Evolutionary conservation across 2,888 invertebrate species (phyloP).

Genomic region (Boloria selene): DNA sequence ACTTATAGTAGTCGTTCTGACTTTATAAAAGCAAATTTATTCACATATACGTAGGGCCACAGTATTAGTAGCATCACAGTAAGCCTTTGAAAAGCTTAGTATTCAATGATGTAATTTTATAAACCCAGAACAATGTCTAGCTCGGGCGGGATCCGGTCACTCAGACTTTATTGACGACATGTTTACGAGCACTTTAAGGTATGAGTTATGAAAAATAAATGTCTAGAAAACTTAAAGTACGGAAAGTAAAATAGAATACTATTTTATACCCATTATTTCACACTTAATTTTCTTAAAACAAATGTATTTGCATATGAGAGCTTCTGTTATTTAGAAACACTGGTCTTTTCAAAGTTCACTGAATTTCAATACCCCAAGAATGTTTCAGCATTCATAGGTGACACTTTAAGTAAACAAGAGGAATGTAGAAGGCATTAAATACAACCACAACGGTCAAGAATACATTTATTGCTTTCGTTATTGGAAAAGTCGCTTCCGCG

Average conservation of each 20-base stretch:
- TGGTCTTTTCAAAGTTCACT: background rate
- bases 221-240: constrained; percentile 32
- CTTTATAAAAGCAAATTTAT: constrained; percentile 14
- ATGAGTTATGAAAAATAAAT: constrained; percentile 52
- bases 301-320: background rate
- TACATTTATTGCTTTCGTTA: constrained; percentile 69
- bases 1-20: background rate
- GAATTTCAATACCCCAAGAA: background rate
- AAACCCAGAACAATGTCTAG: constrained; percentile 59
- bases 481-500: constrained; percentile 74
- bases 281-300: background rate
- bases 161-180: constrained; percentile 63
- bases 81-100: constrained; percentile 49
- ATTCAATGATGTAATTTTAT: constrained; percentile 59
- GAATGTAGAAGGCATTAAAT: constrained; percentile 51
- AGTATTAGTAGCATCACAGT: constrained; percentile 19
- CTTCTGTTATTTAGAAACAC: background rate
- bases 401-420: constrained; percentile 50
- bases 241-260: background rate
- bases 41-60: constrained; percentile 1
- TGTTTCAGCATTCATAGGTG: constrained; percentile 25
- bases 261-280: no score
- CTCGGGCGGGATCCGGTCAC: constrained; percentile 53
- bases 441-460: constrained; percentile 53
- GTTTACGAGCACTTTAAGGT: constrained; percentile 57